A percentile compares a stretch with the other conserved stretches of the same genome.
Evolutionary conservation across 2,113 vertebrate species (phyloP).

Genomic region (Silurus asotus): DNA sequence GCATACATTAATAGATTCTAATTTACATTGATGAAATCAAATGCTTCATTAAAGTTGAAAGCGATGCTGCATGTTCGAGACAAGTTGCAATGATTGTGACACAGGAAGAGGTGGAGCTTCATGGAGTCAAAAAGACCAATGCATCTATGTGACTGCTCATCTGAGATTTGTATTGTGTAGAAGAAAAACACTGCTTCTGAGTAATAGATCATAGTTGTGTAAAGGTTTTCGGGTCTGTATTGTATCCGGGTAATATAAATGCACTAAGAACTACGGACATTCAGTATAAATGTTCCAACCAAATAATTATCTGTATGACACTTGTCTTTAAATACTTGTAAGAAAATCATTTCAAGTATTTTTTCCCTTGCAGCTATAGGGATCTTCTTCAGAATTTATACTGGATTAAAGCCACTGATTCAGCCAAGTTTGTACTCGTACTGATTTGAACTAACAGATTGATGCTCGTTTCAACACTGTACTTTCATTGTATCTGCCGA

Average conservation of each 20-base stretch:
- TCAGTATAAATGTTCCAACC: not conserved
- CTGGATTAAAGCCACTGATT: not conserved
- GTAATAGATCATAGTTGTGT: not conserved
- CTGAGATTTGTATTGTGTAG: not conserved
- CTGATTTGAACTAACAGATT: slow-evolving; percentile 22
- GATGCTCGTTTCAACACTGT: slow-evolving; percentile 9
- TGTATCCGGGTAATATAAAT: not conserved
- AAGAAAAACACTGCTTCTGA: not conserved
- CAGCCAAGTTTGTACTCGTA: not conserved
- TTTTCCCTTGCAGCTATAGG: not conserved
- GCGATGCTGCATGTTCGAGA: not conserved
- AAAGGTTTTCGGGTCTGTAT: not conserved
- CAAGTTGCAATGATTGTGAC: not conserved
- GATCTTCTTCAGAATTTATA: not conserved
- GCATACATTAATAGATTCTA: not conserved
- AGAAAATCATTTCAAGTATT: not conserved
- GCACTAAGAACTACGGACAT: not conserved
- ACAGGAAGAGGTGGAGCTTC: not conserved
- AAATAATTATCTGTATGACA: not conserved
- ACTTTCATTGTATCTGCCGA: slow-evolving; percentile 22
- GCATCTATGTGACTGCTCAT: not conserved
- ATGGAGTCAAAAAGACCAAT: not conserved
- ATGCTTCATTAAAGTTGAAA: not conserved
- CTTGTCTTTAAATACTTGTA: not conserved
- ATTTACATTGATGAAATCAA: not conserved